These are phyloP conservation scores for Argyresthia albistria DNA, from an alignment of 2,888 invertebrate genomes.

Conservation along the genomic window DNA sequence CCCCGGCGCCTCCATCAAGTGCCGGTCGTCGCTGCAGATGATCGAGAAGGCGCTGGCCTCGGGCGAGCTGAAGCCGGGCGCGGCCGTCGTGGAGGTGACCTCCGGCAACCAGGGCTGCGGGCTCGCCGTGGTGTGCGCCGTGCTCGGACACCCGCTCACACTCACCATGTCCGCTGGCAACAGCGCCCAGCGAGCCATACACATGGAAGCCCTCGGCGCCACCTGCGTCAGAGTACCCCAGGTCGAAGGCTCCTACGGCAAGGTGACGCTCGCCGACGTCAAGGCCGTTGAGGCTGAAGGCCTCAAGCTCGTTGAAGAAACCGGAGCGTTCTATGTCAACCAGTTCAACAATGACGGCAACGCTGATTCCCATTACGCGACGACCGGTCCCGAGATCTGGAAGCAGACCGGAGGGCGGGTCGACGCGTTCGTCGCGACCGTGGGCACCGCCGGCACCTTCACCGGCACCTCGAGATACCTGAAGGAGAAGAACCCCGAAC, in stretches of 20 bases:
- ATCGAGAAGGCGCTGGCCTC: conserved; percentile 34
- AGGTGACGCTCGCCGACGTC: conserved; percentile 52
- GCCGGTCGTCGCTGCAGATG: conserved; percentile 54
- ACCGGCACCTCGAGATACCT: conserved; percentile 48
- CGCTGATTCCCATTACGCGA: conserved; percentile 42
- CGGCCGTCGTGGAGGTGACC: conserved; percentile 49
- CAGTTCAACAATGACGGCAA: conserved; percentile 51
- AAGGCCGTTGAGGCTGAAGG: conserved; percentile 46
- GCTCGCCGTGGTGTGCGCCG: conserved; percentile 57
- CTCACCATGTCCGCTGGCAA: conserved; percentile 59
- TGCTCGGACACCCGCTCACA: conserved; percentile 51
- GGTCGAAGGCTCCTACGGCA: conserved; percentile 58
- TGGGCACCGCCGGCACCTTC: conserved; percentile 58
- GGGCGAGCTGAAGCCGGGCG: conserved; percentile 43
- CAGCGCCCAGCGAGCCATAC: conserved; percentile 53
- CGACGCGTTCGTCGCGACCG: conserved; percentile 52
- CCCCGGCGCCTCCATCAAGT: conserved; percentile 58
- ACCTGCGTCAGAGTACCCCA: conserved; percentile 52
- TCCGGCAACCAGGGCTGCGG: conserved; percentile 64
- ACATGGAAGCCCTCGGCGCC: conserved; percentile 62
- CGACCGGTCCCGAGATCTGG: conserved; percentile 64
- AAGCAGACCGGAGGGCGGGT: conserved; percentile 52
- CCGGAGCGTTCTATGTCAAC: conserved; percentile 50
- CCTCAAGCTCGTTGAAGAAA: conserved; percentile 34
- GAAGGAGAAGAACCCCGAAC: conserved; percentile 45